Evolutionary conservation across 2,113 vertebrate genomes (phyloP).

Genomic region (Myanophis thanlyinensis): DNA sequence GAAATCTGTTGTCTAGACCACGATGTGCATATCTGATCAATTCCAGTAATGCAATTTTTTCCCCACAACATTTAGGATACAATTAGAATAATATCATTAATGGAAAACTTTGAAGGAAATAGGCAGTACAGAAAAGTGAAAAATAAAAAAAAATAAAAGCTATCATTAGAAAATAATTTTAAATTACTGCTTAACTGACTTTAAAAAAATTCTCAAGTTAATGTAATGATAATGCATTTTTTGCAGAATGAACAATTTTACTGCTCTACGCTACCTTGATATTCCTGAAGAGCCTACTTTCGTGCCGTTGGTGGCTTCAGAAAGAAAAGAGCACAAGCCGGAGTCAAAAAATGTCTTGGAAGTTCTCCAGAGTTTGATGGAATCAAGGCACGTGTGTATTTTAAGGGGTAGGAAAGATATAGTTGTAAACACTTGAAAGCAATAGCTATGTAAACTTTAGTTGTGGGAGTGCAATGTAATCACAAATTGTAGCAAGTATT

Average conservation of each 20-base stretch:
- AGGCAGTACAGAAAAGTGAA: neutral
- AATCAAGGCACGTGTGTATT: slow-evolving; percentile 45
- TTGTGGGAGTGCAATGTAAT: neutral
- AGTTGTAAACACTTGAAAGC: neutral
- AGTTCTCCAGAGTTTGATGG: slow-evolving; percentile 45
- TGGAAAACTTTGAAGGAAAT: neutral
- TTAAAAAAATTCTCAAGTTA: neutral
- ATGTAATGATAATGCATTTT: neutral
- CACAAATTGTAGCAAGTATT: neutral
- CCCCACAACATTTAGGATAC: neutral
- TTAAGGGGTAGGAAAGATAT: neutral
- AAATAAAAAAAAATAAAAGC: too few relatives aligned
- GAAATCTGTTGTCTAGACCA: neutral
- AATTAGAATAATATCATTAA: neutral
- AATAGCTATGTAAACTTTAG: neutral
- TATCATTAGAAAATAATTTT: neutral
- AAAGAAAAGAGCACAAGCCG: slow-evolving; percentile 10
- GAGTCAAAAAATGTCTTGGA: slow-evolving; percentile 29
- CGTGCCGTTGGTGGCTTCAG: slow-evolving; percentile 41
- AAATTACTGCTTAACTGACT: neutral
- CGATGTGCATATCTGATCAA: neutral
- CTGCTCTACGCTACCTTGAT: slow-evolving; percentile 55
- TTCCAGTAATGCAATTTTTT: neutral
- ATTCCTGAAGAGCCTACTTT: slow-evolving; percentile 63
- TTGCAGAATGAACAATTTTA: slow-evolving; percentile 58